phyloP scores from a whole-genome alignment of 2,113 vertebrate species.

The Zapornia atra region DNA sequence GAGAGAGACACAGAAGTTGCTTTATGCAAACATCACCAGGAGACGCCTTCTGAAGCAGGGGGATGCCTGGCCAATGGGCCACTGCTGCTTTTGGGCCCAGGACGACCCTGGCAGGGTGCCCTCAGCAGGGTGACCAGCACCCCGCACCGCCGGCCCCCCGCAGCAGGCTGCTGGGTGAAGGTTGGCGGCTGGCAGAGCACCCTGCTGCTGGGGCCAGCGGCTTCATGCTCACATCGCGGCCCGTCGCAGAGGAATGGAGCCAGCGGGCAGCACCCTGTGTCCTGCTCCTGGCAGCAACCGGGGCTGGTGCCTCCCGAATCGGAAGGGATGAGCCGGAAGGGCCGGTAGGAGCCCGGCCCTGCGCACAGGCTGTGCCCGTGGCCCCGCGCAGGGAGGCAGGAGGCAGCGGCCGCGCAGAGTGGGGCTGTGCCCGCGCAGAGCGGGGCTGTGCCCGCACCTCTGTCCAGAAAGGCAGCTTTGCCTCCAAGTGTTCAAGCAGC shows the following conservation, averaged over 20 bases:
- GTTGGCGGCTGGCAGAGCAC: not conserved
- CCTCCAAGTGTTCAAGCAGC: not conserved
- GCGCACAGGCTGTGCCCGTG: not conserved
- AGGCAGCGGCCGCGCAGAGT: not conserved
- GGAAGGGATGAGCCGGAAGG: not conserved
- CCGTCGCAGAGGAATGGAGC: accelerated
- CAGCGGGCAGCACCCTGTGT: not conserved
- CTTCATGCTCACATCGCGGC: accelerated
- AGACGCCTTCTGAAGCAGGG: not conserved
- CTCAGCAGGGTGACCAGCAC: not conserved
- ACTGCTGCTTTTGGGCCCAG: not conserved
- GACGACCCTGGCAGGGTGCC: not conserved
- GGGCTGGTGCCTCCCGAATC: accelerated
- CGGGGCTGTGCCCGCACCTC: accelerated
- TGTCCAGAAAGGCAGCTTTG: not conserved
- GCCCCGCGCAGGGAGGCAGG: not conserved
- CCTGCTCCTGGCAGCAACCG: not conserved
- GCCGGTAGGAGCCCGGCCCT: not conserved
- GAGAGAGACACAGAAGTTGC: not conserved
- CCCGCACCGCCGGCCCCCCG: too few relatives aligned
- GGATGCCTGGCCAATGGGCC: not conserved
- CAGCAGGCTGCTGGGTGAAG: accelerated
- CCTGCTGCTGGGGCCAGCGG: accelerated
- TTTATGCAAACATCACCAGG: not conserved
- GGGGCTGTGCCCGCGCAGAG: too few relatives aligned